phyloP scores from a whole-genome alignment of 2,113 vertebrate genomes.

The Pungitius pungitius region DNA sequence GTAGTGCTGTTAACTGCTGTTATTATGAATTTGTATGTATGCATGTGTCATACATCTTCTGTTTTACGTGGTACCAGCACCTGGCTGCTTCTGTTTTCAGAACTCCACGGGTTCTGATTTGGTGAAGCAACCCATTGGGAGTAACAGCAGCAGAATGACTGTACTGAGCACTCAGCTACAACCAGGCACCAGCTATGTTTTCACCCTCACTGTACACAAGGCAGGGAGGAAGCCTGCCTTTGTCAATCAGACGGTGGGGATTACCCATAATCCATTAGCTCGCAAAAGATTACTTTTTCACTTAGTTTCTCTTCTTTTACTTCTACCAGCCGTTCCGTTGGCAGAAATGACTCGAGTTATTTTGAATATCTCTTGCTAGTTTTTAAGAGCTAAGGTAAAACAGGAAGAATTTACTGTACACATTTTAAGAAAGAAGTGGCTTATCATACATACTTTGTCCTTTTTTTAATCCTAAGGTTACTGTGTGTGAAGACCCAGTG shows the following conservation, averaged over 20 bases:
- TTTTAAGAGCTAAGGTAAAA: background rate
- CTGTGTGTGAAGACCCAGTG: conserved; percentile 53
- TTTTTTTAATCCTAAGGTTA: conserved; percentile 68
- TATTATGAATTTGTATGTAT: background rate
- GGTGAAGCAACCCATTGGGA: conserved; percentile 10
- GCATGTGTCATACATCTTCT: background rate
- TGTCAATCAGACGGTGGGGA: conserved; percentile 76
- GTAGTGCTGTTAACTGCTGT: background rate
- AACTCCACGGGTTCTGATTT: conserved; percentile 43
- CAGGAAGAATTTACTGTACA: background rate
- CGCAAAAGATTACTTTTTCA: background rate
- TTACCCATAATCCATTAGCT: background rate
- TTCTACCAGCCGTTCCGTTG: background rate
- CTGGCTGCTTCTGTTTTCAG: conserved; percentile 52
- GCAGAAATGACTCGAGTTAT: background rate
- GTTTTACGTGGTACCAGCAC: background rate
- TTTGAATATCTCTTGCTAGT: fast-evolving
- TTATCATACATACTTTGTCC: background rate
- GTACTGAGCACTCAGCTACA: conserved; percentile 58
- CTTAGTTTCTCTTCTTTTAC: background rate
- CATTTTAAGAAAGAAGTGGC: background rate
- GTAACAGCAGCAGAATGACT: conserved; percentile 52
- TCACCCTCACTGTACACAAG: conserved; percentile 78
- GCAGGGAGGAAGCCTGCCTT: conserved; percentile 63
- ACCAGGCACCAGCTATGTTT: conserved; percentile 57